Percentiles rank a stretch among this genome's conserved stretches.
Evolutionary conservation across 2,888 invertebrate genomes (phyloP).

Genomic region (Bibio marci): DNA sequence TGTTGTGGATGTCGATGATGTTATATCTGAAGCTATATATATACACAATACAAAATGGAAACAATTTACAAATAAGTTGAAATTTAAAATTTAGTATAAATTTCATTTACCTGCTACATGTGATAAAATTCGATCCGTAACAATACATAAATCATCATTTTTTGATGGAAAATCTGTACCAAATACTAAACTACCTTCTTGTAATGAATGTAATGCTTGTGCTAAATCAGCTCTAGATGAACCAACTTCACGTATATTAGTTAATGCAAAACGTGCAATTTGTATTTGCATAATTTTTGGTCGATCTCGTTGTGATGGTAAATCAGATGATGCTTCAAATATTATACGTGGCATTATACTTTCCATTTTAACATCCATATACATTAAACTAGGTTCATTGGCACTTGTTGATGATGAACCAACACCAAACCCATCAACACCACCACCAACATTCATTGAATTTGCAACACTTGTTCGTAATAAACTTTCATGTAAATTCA

Average conservation of each 20-base stretch:
- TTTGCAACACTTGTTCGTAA: conserved; percentile 31
- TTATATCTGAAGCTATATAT: conserved; percentile 7
- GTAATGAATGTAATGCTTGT: conserved; percentile 58
- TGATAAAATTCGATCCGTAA: conserved; percentile 65
- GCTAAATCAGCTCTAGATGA: conserved; percentile 62
- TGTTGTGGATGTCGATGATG: conserved; percentile 3
- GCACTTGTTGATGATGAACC: conserved; percentile 11
- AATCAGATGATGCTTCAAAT: conserved; percentile 53
- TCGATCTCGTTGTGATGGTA: conserved; percentile 66
- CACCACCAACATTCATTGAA: no score
- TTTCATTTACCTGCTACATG: conserved; percentile 39
- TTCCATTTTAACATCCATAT: conserved; percentile 77
- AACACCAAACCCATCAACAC: no score
- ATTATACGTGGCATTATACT: conserved; percentile 72
- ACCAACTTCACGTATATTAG: conserved; percentile 42
- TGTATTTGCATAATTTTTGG: conserved; percentile 65
- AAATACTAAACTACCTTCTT: conserved; percentile 56
- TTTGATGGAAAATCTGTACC: conserved; percentile 63
- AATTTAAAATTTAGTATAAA: not conserved
- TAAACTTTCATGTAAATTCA: conserved; percentile 69
- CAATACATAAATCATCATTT: conserved; percentile 50
- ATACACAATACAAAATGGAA: not conserved
- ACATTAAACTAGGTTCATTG: conserved; percentile 30
- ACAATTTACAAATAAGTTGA: not conserved
- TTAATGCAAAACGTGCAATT: conserved; percentile 36